Percentiles rank a stretch among this genome's conserved stretches.
Evolutionary conservation across 2,797 vertebrate genomes (phyloP).

Genomic region (Cheirogaleus major): DNA sequence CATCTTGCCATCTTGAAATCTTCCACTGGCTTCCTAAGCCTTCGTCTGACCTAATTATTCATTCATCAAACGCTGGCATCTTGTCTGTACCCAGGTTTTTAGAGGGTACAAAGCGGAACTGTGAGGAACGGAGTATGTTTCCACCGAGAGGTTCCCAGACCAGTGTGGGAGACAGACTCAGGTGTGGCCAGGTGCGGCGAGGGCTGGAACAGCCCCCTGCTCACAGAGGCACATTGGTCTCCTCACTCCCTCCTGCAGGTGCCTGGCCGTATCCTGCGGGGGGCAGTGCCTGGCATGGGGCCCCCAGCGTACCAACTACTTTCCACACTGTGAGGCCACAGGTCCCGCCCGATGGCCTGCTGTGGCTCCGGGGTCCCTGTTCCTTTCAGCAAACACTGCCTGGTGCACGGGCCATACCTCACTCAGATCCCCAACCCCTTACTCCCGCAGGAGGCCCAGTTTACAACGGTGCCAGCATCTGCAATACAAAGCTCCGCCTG

Average conservation of each 20-base stretch:
- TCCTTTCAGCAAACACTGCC: neutral
- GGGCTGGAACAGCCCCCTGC: neutral
- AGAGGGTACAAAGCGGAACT: neutral
- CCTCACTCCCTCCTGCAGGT: neutral
- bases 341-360: neutral
- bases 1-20: constrained; percentile 41
- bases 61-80: neutral
- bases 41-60: neutral
- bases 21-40: neutral
- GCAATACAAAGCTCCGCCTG: neutral
- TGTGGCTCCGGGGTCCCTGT: neutral
- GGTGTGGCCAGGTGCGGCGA: accelerated
- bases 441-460: neutral
- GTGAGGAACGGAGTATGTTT: neutral
- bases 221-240: neutral
- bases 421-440: neutral
- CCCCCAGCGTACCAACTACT: neutral
- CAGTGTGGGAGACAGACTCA: neutral
- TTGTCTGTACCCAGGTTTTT: neutral
- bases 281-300: neutral
- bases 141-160: neutral
- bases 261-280: neutral
- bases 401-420: neutral
- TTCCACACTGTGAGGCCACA: neutral
- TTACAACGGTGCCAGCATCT: neutral